phyloP scores from a whole-genome alignment of 2,888 invertebrate genomes.

The Teleogryllus oceanicus region DNA sequence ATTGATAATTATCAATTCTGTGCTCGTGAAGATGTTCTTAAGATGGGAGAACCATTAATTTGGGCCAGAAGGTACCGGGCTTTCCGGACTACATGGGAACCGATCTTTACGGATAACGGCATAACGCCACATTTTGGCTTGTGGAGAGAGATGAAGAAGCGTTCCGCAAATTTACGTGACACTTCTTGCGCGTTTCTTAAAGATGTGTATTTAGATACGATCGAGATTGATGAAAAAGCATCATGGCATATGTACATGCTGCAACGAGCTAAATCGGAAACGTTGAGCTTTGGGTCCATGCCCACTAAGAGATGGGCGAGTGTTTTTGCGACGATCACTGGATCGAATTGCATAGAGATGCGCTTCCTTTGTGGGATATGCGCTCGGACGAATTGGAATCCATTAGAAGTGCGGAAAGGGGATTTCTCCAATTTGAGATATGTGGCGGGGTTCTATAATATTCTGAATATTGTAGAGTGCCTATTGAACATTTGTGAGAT shows the following conservation, averaged over 20 bases:
- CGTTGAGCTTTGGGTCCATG: not conserved
- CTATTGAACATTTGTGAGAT: not conserved
- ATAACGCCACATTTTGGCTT: no score
- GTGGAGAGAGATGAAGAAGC: no score
- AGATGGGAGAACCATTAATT: no score
- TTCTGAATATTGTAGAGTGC: not conserved
- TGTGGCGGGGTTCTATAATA: not conserved
- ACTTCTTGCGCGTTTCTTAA: no score
- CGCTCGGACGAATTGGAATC: not conserved
- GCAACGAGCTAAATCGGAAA: not conserved
- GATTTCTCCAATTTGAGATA: not conserved
- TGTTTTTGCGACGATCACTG: not conserved
- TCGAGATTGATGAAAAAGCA: not conserved
- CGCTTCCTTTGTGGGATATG: not conserved
- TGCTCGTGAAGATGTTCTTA: no score
- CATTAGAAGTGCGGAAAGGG: not conserved
- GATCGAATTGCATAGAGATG: not conserved
- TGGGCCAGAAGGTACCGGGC: no score
- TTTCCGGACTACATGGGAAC: no score
- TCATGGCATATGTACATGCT: not conserved
- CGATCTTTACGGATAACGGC: no score
- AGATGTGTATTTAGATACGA: not conserved
- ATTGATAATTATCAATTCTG: no score
- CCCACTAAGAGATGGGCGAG: not conserved
- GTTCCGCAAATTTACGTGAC: no score